Evolutionary conservation across 2,797 vertebrate genomes (phyloP).

Genomic region (Clarias pachynema): DNA sequence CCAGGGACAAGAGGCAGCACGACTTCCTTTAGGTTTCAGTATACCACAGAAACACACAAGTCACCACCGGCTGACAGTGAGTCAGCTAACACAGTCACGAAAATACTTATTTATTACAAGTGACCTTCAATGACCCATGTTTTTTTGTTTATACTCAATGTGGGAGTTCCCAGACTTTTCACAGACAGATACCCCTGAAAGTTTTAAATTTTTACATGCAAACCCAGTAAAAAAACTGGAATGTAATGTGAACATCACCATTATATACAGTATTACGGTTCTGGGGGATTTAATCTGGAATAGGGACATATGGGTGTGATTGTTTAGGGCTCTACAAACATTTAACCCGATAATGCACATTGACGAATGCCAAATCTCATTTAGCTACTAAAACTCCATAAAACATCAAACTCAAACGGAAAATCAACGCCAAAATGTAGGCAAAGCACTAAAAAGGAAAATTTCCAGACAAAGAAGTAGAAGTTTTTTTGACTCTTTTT

Average conservation of each 20-base stretch:
- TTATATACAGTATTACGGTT: too few relatives aligned
- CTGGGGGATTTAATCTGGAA: not conserved
- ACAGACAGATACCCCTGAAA: not conserved
- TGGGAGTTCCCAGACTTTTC: too few relatives aligned
- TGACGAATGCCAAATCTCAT: not conserved
- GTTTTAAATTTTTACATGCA: not conserved
- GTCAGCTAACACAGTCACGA: slow-evolving; percentile 35
- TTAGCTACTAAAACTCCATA: not conserved
- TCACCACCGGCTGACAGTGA: slow-evolving; percentile 43
- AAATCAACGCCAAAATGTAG: not conserved
- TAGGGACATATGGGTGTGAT: too few relatives aligned
- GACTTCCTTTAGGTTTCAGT: slow-evolving; percentile 16
- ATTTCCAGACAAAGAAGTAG: not conserved
- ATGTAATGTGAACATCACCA: not conserved
- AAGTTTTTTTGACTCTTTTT: not conserved
- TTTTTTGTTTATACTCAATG: too few relatives aligned
- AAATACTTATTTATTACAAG: slow-evolving; percentile 44
- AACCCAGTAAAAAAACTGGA: not conserved
- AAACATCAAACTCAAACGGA: not conserved
- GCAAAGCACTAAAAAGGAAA: not conserved
- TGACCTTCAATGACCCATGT: slow-evolving; percentile 12
- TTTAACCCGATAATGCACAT: not conserved
- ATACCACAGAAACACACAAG: slow-evolving; percentile 34
- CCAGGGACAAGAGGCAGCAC: slow-evolving; percentile 13
- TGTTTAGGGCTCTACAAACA: not conserved